Evolutionary conservation across 37 sponge, comb jelly and placozoan genomes (phyloP).

Genomic region (Axinella damicornis): DNA sequence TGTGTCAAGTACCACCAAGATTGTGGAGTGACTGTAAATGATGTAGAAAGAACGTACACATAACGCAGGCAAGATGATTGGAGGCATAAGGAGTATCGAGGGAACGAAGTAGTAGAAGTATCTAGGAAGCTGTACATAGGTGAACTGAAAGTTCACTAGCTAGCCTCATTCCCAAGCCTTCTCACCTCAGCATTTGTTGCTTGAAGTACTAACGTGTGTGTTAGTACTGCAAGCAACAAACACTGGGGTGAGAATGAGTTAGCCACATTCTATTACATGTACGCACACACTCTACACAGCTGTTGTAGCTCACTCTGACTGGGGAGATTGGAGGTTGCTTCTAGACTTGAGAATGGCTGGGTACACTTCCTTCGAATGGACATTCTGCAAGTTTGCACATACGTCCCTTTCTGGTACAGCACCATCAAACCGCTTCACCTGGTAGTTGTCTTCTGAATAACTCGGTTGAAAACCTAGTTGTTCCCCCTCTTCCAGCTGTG

Average conservation of each 20-base stretch:
- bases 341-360: conserved; percentile 33
- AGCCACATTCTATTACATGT: too few relatives aligned
- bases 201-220: too few relatives aligned
- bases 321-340: conserved; percentile 55
- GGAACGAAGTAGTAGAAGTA: too few relatives aligned
- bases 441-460: conserved; percentile 30
- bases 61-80: too few relatives aligned
- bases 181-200: too few relatives aligned
- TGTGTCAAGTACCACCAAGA: conserved; percentile 53
- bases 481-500: conserved; percentile 35
- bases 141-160: too few relatives aligned
- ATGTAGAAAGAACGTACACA: not conserved
- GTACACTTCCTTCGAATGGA: conserved; percentile 56
- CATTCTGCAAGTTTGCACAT: conserved; percentile 16
- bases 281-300: not conserved
- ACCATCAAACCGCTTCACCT: not conserved
- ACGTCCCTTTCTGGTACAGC: conserved; percentile 11
- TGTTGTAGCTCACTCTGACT: conserved; percentile 53
- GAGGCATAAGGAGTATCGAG: too few relatives aligned
- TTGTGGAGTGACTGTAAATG: conserved; percentile 91
- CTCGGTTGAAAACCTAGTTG: not conserved
- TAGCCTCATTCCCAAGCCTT: too few relatives aligned
- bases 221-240: too few relatives aligned
- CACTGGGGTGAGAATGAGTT: too few relatives aligned
- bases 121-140: too few relatives aligned